phyloP scores from a whole-genome alignment of 2,888 invertebrate genomes.

The Physocephala rufipes region DNA sequence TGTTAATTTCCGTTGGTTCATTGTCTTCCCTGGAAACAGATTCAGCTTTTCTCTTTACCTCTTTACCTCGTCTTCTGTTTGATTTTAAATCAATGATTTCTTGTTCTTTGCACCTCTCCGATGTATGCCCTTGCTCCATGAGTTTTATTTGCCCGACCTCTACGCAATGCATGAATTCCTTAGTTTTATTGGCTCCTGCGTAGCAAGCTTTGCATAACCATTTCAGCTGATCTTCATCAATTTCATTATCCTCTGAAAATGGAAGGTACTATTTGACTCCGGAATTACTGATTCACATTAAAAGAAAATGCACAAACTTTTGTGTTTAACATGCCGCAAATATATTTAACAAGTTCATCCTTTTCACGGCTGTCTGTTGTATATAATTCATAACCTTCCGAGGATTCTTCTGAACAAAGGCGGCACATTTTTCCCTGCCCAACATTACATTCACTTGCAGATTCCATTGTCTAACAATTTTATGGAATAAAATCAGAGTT shows the following conservation, averaged over 20 bases:
- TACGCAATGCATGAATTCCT: constrained; percentile 77
- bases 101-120: neutral
- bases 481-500: neutral
- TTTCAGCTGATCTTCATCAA: constrained; percentile 74
- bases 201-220: constrained; percentile 82
- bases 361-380: constrained; percentile 44
- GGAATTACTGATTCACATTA: neutral
- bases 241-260: constrained; percentile 58
- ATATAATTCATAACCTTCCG: constrained; percentile 75
- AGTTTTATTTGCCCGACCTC: constrained; percentile 72
- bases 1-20: too few species aligned
- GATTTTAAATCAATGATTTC: neutral
- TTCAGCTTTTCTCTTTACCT: constrained; percentile 51
- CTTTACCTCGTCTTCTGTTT: constrained; percentile 34
- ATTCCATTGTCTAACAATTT: neutral
- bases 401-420: constrained; percentile 79
- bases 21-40: neutral
- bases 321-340: constrained; percentile 27
- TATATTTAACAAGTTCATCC: constrained; percentile 23
- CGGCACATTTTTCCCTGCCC: constrained; percentile 70
- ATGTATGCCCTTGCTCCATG: constrained; percentile 47
- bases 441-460: constrained; percentile 68
- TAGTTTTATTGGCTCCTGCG: constrained; percentile 78
- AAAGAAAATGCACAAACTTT: constrained; percentile 19
- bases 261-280: too few species aligned